Percentiles rank a stretch among this genome's conserved stretches.
These are phyloP conservation scores for Silurus lanzhouensis DNA, from an alignment of 2,797 vertebrate species.

Conservation along the genomic window DNA sequence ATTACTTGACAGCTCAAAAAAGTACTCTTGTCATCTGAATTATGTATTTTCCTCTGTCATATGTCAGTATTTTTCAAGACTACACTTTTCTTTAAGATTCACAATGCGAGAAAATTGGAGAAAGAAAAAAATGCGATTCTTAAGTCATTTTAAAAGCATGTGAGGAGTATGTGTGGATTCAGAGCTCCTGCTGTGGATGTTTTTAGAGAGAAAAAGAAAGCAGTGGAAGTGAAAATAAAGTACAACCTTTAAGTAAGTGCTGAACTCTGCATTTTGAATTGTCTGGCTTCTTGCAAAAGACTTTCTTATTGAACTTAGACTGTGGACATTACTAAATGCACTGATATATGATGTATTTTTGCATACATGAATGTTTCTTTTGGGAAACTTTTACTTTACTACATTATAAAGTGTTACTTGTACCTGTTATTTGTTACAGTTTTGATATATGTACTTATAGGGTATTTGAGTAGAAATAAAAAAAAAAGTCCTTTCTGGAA, in stretches of 20 bases:
- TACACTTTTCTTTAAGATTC: conserved; percentile 17
- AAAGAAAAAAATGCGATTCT: background rate
- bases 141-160: background rate
- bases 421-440: too few species aligned
- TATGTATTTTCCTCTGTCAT: conserved; percentile 45
- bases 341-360: background rate
- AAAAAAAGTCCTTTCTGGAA: too few species aligned
- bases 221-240: background rate
- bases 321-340: background rate
- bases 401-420: too few species aligned
- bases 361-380: too few species aligned
- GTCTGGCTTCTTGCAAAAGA: background rate
- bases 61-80: conserved; percentile 29
- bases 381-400: too few species aligned
- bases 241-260: background rate
- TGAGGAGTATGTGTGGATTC: background rate
- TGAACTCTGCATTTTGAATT: background rate
- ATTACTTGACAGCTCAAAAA: conserved; percentile 42
- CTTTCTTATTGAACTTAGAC: background rate
- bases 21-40: conserved; percentile 42
- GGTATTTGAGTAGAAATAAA: too few species aligned
- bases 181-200: background rate
- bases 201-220: background rate
- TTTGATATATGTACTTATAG: too few species aligned
- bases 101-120: background rate